Conservation (phyloP, 2,888 invertebrate genomes). For the Amiota minor region DNA sequence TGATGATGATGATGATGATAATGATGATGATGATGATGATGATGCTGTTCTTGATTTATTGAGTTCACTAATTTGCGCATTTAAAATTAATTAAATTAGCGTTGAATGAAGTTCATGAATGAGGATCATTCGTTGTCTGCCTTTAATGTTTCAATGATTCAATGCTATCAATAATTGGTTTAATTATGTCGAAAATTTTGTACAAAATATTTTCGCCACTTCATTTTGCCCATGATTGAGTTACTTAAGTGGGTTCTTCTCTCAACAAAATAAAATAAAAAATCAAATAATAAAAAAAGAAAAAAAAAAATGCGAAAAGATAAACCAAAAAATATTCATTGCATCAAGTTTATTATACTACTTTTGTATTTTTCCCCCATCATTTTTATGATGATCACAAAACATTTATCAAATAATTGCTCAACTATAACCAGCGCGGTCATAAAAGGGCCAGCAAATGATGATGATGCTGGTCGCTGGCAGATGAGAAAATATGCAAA, state of each 20-base stretch:
- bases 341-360: background rate
- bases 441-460: background rate
- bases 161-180: background rate
- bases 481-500: background rate
- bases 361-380: background rate
- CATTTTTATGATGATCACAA: background rate
- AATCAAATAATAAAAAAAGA: background rate
- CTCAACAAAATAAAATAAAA: background rate
- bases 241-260: background rate
- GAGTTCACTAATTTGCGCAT: background rate
- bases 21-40: too few relatives aligned
- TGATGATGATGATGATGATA: too few relatives aligned
- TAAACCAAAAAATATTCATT: slow-evolving; percentile 16
- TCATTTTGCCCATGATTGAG: background rate
- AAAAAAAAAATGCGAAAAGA: background rate
- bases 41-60: slow-evolving; percentile 3
- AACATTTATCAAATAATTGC: slow-evolving; percentile 17
- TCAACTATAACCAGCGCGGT: background rate
- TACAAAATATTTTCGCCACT: background rate
- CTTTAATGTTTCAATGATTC: background rate
- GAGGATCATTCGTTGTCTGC: slow-evolving; percentile 1
- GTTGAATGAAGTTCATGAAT: slow-evolving; percentile 9
- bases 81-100: slow-evolving; percentile 15
- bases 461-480: too few relatives aligned
- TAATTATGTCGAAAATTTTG: slow-evolving; percentile 5